A percentile compares a stretch with the other conserved stretches of the same genome.
Evolutionary conservation across 2,797 vertebrate species (phyloP).

Genomic region (Paedocypris micromegethes): DNA sequence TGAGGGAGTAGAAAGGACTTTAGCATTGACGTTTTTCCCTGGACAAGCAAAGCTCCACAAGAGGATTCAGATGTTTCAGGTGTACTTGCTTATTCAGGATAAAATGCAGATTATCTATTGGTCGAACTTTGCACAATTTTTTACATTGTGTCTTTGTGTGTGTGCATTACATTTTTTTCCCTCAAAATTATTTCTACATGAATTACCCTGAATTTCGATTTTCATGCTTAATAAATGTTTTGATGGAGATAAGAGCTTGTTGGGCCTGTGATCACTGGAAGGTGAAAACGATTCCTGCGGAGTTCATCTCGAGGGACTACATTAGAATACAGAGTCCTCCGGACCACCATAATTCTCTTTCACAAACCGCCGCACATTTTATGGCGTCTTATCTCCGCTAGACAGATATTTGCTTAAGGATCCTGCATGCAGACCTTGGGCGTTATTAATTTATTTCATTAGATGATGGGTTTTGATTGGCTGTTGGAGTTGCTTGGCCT

Average conservation of each 20-base stretch:
- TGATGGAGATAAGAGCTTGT: constrained; percentile 35
- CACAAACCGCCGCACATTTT: constrained; percentile 39
- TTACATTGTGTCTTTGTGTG: too few relatives aligned
- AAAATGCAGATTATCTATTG: too few relatives aligned
- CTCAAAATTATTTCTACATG: too few relatives aligned
- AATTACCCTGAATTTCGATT: constrained; percentile 3
- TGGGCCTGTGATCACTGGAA: constrained; percentile 38
- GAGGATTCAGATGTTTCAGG: constrained; percentile 18
- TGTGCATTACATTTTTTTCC: too few relatives aligned
- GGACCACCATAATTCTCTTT: constrained; percentile 51
- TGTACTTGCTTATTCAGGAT: background rate
- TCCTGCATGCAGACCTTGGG: background rate
- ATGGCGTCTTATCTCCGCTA: constrained; percentile 50
- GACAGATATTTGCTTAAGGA: constrained; percentile 35
- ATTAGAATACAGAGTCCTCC: constrained; percentile 45
- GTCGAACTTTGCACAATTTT: too few relatives aligned
- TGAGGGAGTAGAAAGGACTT: constrained; percentile 51
- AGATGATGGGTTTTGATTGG: constrained; percentile 37
- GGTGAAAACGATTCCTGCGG: constrained; percentile 36
- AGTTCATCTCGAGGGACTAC: constrained; percentile 50
- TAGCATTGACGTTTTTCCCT: constrained; percentile 58
- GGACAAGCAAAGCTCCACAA: constrained; percentile 4
- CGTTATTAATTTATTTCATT: constrained; percentile 37
- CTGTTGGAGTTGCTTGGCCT: constrained; percentile 26
- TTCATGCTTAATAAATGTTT: constrained; percentile 14